Conservation (phyloP, 2,113 vertebrate species). For the Dasypus novemcinctus region DNA sequence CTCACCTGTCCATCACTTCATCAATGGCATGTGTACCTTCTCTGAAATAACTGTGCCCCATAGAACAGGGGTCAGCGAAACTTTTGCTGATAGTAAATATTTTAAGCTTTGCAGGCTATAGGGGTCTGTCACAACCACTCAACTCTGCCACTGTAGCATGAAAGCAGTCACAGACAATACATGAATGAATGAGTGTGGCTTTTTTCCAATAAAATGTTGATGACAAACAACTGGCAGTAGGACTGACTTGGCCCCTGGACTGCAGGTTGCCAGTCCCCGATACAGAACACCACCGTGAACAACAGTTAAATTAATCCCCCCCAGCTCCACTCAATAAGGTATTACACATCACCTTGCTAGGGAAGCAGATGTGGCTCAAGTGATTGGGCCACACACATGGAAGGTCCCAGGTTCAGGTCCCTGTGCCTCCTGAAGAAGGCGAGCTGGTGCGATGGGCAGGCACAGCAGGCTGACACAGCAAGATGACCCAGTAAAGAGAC, state of each 20-base stretch:
- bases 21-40: neutral
- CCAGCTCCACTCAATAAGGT: neutral
- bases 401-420: no score
- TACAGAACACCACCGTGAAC: neutral
- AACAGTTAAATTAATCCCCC: neutral
- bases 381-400: no score
- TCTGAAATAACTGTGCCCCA: neutral
- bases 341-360: neutral
- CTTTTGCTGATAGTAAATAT: neutral
- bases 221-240: neutral
- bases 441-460: no score
- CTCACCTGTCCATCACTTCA: neutral
- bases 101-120: neutral
- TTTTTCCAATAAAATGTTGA: conserved; percentile 39
- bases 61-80: neutral
- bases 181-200: neutral
- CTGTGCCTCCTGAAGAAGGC: no score
- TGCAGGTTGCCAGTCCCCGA: neutral
- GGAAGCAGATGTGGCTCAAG: no score
- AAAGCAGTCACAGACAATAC: neutral
- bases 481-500: no score
- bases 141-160: neutral
- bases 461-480: no score
- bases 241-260: neutral
- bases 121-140: neutral